These are phyloP conservation scores for Megatriorchis doriae DNA, from an alignment of 2,113 vertebrate genomes.

Conservation along the genomic window DNA sequence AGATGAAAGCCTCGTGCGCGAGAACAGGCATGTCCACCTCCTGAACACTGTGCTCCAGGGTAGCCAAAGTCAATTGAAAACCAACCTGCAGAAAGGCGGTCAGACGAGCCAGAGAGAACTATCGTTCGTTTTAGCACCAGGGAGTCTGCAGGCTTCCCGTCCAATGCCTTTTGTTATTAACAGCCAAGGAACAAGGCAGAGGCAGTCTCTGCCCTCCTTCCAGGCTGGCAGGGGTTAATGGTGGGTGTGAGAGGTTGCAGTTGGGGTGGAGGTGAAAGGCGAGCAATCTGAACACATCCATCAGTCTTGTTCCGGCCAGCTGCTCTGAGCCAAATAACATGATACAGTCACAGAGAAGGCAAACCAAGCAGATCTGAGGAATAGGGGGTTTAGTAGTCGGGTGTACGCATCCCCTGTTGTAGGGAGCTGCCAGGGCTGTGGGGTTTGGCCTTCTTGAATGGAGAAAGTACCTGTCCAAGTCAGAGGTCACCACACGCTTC, in stretches of 20 bases:
- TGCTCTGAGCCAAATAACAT: background rate
- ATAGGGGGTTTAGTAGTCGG: background rate
- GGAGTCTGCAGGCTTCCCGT: background rate
- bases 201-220: background rate
- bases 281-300: background rate
- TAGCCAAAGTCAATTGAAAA: background rate
- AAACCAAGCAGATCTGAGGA: background rate
- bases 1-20: background rate
- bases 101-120: background rate
- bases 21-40: background rate
- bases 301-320: background rate
- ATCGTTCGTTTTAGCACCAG: background rate
- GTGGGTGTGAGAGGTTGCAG: background rate
- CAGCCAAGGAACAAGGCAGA: background rate
- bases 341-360: background rate
- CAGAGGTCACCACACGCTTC: background rate
- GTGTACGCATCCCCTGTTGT: accelerated
- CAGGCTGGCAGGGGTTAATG: background rate
- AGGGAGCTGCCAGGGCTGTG: background rate
- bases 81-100: background rate
- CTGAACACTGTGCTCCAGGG: background rate
- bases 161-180: background rate
- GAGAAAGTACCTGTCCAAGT: background rate
- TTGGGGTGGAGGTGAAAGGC: background rate
- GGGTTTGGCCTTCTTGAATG: background rate